A percentile compares a stretch with the other conserved stretches of the same genome.
Evolutionary conservation across 1,140 invertebrate species (phyloP).

Genomic region (Phymastichus coffea): DNA sequence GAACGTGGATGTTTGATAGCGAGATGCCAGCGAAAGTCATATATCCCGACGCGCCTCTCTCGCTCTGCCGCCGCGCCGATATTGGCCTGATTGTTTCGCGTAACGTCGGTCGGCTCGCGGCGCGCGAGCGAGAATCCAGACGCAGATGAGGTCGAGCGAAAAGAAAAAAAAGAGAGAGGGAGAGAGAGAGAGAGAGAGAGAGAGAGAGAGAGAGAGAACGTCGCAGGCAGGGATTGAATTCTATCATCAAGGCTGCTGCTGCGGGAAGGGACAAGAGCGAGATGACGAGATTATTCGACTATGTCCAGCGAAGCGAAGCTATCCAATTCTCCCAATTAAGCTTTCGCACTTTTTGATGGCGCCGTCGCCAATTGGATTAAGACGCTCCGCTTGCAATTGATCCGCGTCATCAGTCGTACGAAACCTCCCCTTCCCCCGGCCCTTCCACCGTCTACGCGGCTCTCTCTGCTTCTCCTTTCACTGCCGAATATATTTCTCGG

Average conservation of each 20-base stretch:
- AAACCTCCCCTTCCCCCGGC: conserved; percentile 28
- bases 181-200: conserved; percentile 27
- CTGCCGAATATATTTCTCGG: no score
- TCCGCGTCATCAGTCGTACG: conserved; percentile 47
- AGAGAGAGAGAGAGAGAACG: conserved; percentile 20
- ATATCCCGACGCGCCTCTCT: no score
- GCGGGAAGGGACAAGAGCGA: conserved; percentile 9
- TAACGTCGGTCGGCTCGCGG: no score
- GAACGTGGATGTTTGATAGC: no score
- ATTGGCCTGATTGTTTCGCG: no score
- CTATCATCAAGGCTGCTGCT: no score
- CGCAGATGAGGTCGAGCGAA: conserved; percentile 32
- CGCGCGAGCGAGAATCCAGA: conserved; percentile 44
- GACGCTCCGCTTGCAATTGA: conserved; percentile 49
- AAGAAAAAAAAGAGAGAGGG: conserved; percentile 22
- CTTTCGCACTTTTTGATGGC: conserved; percentile 57
- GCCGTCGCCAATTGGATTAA: no score
- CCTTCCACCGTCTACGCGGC: neutral
- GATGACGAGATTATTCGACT: conserved; percentile 55
- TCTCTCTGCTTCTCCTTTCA: neutral
- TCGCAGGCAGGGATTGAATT: conserved; percentile 17
- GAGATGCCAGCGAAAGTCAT: no score
- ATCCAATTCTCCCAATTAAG: conserved; percentile 49
- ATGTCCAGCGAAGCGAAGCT: conserved; percentile 45
- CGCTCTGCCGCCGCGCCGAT: no score